Evolutionary conservation across 2,888 invertebrate genomes (phyloP).

Genomic region (Acleris laterana): DNA sequence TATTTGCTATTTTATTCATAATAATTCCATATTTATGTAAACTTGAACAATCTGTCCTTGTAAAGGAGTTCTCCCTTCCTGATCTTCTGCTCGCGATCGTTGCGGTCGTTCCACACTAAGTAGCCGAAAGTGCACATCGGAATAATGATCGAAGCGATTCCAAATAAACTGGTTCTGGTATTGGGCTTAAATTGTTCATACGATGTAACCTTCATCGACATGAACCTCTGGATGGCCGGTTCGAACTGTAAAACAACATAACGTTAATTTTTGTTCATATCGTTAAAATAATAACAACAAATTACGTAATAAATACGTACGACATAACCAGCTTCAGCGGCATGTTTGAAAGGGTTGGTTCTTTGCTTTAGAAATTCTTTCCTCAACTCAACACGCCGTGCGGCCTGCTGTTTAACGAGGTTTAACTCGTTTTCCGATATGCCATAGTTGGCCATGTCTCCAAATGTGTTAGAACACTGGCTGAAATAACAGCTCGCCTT

Average conservation of each 20-base stretch:
- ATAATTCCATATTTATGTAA: conserved; percentile 70
- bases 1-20: conserved; percentile 27
- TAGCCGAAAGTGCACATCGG: conserved; percentile 76
- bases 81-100: conserved; percentile 72
- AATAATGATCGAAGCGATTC: conserved; percentile 67
- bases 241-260: conserved; percentile 86
- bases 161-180: conserved; percentile 69
- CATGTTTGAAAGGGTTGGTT: conserved; percentile 86
- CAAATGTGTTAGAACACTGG: conserved; percentile 28
- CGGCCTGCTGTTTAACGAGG: conserved; percentile 77
- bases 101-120: conserved; percentile 70
- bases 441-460: conserved; percentile 74
- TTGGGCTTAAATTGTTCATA: conserved; percentile 86
- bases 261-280: background rate
- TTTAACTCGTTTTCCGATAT: conserved; percentile 60
- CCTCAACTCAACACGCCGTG: conserved; percentile 79
- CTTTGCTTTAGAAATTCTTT: conserved; percentile 86
- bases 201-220: conserved; percentile 84
- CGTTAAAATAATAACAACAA: conserved; percentile 28
- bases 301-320: conserved; percentile 74
- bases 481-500: conserved; percentile 10
- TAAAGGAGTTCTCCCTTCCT: conserved; percentile 88
- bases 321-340: conserved; percentile 83
- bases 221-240: conserved; percentile 86
- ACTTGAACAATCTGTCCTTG: conserved; percentile 86